Evolutionary conservation across 2,797 vertebrate genomes (phyloP), one percentile per base, ranked within the genome.

Genomic region (Poeciliopsis turneri): DNA sequence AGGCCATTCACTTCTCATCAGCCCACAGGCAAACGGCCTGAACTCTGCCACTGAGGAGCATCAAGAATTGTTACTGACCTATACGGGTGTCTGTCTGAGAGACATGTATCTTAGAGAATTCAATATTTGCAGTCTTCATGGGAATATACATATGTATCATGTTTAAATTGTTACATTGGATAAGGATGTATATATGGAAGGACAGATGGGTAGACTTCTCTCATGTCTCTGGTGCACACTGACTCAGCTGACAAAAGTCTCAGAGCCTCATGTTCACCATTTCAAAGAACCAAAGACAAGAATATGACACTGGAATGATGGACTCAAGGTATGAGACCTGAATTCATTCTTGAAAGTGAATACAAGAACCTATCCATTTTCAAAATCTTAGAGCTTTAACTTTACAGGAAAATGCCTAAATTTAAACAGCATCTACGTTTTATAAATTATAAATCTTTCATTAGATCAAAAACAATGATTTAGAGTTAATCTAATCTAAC

Each of bases 1-100:
- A 94, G 92, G 90, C 91, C 92, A 93, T 93, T 94, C 93, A 93
- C 90, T 90, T 80, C 89, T 89, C 89, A 92, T 93, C 90, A 91
- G 89, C 84, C 90, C 85, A 89, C 92, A 92, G 91, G 90, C 85
- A 90, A 83, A 89, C 77, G 88, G 90, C 90, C 89, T 92, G 91
- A 92, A 92, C 92, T 91, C 89, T 92, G 89, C 90, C 92, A 91
- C 88, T 84, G 84, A 84, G 86, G 88, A 91, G 87, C 87, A 91
- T 86, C 90, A 64, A 90, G 80, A 90, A 92, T 89, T 92, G 90
- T 92, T 88, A 89, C 79, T 73, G 71, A 90, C 91, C 91, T 85
- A 84, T 91, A 86, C 0, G 79, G 88, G 84, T 88, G 88, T 87
- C 90, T 4, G 78, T 88, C 91, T 92, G n/a, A 13, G 25, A 53